Conservation (phyloP, 2,113 vertebrate species). For the Gallinago paraguaiae region DNA sequence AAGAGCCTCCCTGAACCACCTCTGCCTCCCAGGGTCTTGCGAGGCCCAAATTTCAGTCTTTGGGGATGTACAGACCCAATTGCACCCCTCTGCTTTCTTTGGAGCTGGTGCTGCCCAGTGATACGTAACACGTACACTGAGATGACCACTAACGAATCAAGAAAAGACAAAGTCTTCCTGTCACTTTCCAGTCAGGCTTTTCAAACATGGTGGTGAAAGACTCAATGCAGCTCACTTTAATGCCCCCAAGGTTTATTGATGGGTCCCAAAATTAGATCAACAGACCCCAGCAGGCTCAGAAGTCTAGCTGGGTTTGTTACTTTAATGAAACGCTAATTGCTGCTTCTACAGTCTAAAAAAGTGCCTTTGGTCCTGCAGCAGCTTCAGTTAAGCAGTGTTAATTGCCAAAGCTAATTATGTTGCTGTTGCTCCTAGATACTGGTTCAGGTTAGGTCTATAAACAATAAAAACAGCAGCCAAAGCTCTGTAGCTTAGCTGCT, state of each 20-base stretch:
- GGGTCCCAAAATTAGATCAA: slow-evolving; percentile 42
- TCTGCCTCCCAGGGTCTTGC: not conserved
- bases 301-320: slow-evolving; percentile 25
- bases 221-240: not conserved
- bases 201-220: not conserved
- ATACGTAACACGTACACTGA: not conserved
- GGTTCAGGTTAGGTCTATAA: slow-evolving; percentile 19
- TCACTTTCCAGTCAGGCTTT: not conserved
- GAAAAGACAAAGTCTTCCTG: not conserved
- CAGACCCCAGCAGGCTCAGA: not conserved
- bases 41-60: not conserved
- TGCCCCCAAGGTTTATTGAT: not conserved
- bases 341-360: slow-evolving; percentile 22
- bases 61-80: not conserved
- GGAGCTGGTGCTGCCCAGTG: not conserved
- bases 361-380: slow-evolving; percentile 41
- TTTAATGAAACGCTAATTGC: slow-evolving; percentile 56
- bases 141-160: not conserved
- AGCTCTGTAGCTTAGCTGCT: not conserved
- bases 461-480: not conserved
- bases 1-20: not conserved
- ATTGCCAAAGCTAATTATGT: slow-evolving; percentile 52
- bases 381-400: slow-evolving; percentile 40
- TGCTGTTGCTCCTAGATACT: slow-evolving; percentile 51
- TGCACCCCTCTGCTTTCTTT: not conserved